Evolutionary conservation across 2,888 invertebrate species (phyloP).

Genomic region (Agrotis segetum): DNA sequence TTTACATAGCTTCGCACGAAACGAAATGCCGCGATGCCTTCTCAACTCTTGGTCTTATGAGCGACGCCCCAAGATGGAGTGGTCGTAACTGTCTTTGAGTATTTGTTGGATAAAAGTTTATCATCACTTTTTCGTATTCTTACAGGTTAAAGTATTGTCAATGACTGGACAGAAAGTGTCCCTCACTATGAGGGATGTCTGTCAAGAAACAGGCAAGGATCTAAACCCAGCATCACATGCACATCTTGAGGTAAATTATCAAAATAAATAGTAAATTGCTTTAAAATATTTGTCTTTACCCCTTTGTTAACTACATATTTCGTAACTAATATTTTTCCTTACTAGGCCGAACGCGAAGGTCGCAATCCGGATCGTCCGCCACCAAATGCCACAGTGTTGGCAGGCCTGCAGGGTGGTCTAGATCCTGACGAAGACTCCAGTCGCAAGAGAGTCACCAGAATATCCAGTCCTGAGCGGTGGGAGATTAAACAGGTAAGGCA

Average conservation of each 20-base stretch:
- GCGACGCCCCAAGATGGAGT: no score
- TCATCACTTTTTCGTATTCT: conserved; percentile 26
- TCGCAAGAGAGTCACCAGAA: conserved; percentile 96
- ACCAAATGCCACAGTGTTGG: conserved; percentile 90
- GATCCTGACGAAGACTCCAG: conserved; percentile 96
- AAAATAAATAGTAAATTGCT: no score
- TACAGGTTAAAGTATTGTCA: conserved; percentile 96
- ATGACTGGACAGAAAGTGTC: conserved; percentile 98
- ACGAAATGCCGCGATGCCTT: no score
- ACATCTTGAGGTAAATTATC: conserved; percentile 89
- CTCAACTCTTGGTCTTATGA: no score
- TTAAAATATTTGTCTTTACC: no score
- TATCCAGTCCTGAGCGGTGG: conserved; percentile 99
- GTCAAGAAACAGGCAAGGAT: conserved; percentile 98
- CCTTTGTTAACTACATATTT: no score
- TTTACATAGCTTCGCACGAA: no score
- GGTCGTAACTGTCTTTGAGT: no score
- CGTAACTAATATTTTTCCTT: no score
- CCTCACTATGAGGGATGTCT: conserved; percentile 99
- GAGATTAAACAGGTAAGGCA: conserved; percentile 96
- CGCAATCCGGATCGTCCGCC: conserved; percentile 98
- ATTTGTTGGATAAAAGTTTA: neutral
- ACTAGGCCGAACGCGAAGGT: conserved; percentile 93
- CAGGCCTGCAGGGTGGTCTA: conserved; percentile 88
- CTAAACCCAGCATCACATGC: conserved; percentile 96